Base-by-base conservation (phyloP, 1,140 invertebrate genomes). In the Druon quercuslanigerum region DNA sequence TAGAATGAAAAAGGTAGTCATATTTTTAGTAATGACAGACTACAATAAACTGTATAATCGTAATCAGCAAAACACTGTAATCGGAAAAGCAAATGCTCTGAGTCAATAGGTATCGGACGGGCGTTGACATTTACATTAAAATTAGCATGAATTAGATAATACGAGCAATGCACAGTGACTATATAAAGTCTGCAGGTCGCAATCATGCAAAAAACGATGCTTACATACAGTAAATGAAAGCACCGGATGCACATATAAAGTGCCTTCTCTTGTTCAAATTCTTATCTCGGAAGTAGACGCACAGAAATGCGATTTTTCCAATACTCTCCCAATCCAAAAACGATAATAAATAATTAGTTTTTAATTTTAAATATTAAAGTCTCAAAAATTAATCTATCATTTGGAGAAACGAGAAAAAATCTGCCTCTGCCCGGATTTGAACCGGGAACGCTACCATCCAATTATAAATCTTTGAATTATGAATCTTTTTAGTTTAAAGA, bases 101-200 rank as follows among this genome's bases (percentile, higher is more conserved):
- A 46, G 7, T 60, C 57, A 60, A 60, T 60, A 60, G 20, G 19
- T 20, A 60, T 33, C 19, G 56, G 66, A 70, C 79, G 72, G 73
- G 79, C 72, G 79, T 56, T 75, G 77, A 77, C 73, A 77, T 80
- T 80, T 75, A 74, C 40, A 46, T 46, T 46, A 9, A 57, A 80
- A 78, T 80, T 71, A 77, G 79, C 73, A 76, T 77, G 76, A 78
- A 81, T 81, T 75, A 81, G 80, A 81, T 81, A 81, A 81, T 81
- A 77, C 57, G 51, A 19, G 56, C 57, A 77, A 77, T 77, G 76
- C 72, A 76, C 50, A 71, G 50, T 51, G 76, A 50, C 70, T 51
- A 77, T 71, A 51, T 73, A 60, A 75, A 17, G 73, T 79, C 75
- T 79, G 57, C 79, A 71, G 72, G 72, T 81, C 74, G 75, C 78